These are phyloP conservation scores for Leptinotarsa texana DNA, from an alignment of 1,140 invertebrate species.

Conservation along the genomic window DNA sequence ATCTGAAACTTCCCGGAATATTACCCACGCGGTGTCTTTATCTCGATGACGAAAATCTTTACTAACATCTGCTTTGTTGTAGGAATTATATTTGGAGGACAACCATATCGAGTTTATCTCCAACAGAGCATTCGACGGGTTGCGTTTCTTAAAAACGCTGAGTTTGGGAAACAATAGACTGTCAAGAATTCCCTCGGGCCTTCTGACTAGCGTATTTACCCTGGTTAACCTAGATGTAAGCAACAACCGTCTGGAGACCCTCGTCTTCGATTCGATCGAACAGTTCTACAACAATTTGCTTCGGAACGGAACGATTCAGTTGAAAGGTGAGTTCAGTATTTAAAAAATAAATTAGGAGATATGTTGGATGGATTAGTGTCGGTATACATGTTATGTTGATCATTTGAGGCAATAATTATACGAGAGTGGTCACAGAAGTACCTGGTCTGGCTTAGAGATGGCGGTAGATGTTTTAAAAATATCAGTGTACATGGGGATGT, in stretches of 20 bases:
- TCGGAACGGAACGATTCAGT: conserved; percentile 13
- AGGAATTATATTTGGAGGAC: conserved; percentile 23
- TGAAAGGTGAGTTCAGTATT: conserved; percentile 21
- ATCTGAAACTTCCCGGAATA: too few relatives aligned
- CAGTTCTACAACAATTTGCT: conserved; percentile 26
- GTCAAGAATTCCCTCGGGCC: conserved; percentile 16
- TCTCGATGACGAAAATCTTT: too few relatives aligned
- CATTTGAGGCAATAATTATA: too few relatives aligned
- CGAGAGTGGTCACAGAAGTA: too few relatives aligned
- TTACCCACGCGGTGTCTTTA: too few relatives aligned
- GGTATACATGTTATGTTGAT: too few relatives aligned
- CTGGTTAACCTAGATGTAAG: conserved; percentile 24
- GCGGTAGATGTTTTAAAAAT: too few relatives aligned
- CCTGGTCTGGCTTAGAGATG: too few relatives aligned
- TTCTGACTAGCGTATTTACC: conserved; percentile 22
- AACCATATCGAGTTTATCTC: conserved; percentile 28
- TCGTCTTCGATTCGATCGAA: conserved; percentile 22
- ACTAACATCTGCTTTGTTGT: neutral
- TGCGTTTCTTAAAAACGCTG: conserved; percentile 23
- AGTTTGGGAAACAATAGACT: conserved; percentile 21
- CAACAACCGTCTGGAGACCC: conserved; percentile 22
- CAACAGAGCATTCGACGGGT: conserved; percentile 25
- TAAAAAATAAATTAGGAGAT: too few relatives aligned
- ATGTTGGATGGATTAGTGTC: too few relatives aligned
- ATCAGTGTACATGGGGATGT: too few relatives aligned